Conservation (phyloP, 2,113 vertebrate genomes). For the Lampris incognitus region DNA sequence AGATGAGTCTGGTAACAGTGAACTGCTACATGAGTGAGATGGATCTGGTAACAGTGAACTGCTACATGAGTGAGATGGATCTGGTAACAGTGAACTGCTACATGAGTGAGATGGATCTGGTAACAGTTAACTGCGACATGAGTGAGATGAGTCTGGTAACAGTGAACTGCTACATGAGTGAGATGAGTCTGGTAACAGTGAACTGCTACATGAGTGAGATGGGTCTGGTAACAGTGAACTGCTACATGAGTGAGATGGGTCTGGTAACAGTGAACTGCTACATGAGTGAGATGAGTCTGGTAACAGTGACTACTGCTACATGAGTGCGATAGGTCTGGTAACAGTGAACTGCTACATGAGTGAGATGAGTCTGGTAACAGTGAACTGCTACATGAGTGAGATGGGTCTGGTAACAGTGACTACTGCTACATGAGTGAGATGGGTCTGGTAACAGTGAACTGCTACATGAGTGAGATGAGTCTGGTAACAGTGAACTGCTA, state of each 20-base stretch:
- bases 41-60: slow-evolving; percentile 11
- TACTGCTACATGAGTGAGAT: slow-evolving; percentile 25
- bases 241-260: slow-evolving; percentile 36
- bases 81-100: slow-evolving; percentile 14
- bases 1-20: slow-evolving; percentile 12
- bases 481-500: slow-evolving; percentile 11
- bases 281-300: slow-evolving; percentile 29
- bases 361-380: slow-evolving; percentile 20
- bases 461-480: slow-evolving; percentile 36
- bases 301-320: slow-evolving; percentile 10
- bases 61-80: slow-evolving; percentile 36
- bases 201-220: slow-evolving; percentile 24
- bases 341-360: slow-evolving; percentile 16
- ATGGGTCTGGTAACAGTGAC: slow-evolving; percentile 15
- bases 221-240: slow-evolving; percentile 15
- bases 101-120: slow-evolving; percentile 30
- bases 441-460: slow-evolving; percentile 13
- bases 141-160: slow-evolving; percentile 25
- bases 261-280: slow-evolving; percentile 14
- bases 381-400: slow-evolving; percentile 19
- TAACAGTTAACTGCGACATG: slow-evolving; percentile 6
- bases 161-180: slow-evolving; percentile 18
- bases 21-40: slow-evolving; percentile 24
- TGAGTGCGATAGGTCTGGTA: slow-evolving; percentile 28
- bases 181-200: slow-evolving; percentile 18